Conservation (phyloP, 2,113 vertebrate genomes). For the Gnathonemus longibarbis region DNA sequence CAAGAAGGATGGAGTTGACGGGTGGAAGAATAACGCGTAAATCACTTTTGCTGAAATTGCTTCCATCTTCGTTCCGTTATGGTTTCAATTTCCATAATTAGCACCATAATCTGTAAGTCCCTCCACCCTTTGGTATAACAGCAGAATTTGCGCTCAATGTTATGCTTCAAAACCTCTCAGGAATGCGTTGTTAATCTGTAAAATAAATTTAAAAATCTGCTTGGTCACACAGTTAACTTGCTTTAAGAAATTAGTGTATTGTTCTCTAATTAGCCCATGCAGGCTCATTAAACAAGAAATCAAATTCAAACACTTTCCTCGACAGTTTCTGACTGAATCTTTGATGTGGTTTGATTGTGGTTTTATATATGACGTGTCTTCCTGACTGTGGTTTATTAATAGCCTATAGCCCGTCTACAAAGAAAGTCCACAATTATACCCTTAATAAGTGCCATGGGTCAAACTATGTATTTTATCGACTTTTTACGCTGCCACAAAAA, state of each 20-base stretch:
- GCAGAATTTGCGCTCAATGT: conserved; percentile 20
- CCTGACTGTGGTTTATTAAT: conserved; percentile 77
- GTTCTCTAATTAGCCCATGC: conserved; percentile 19
- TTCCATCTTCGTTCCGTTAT: conserved; percentile 80
- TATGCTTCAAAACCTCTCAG: conserved; percentile 49
- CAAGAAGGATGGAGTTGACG: conserved; percentile 56
- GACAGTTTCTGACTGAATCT: conserved; percentile 61
- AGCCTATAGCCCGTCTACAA: conserved; percentile 28
- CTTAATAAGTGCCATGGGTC: background rate
- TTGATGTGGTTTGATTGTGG: conserved; percentile 77
- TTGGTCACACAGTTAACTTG: conserved; percentile 45
- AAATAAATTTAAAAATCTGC: conserved; percentile 25
- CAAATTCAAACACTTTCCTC: conserved; percentile 61
- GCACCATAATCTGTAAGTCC: conserved; percentile 75
- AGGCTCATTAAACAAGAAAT: conserved; percentile 52
- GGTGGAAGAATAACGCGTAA: conserved; percentile 74
- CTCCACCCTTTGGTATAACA: conserved; percentile 68
- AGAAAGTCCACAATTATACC: background rate
- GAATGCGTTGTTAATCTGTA: conserved; percentile 54
- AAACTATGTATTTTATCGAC: background rate
- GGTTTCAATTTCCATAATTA: conserved; percentile 80
- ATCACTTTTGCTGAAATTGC: conserved; percentile 78
- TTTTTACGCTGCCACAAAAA: background rate
- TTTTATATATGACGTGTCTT: conserved; percentile 74
- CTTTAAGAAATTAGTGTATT: conserved; percentile 45